Conservation (phyloP, 2,113 vertebrate genomes). For the Oostethus manadensis region DNA sequence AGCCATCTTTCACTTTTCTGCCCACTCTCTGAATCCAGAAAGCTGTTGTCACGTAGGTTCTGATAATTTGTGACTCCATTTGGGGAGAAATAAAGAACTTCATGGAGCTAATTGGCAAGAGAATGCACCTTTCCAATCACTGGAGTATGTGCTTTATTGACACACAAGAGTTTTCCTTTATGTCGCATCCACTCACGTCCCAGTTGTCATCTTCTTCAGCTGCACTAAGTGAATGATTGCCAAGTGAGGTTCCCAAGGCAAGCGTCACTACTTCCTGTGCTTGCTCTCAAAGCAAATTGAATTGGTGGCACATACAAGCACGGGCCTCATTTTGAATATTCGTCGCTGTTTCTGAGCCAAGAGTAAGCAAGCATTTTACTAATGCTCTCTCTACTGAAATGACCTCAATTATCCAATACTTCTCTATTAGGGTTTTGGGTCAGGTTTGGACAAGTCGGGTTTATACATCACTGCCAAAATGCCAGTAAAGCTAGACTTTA, state of each 20-base stretch:
- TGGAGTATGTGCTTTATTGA: neutral
- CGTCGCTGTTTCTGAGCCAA: neutral
- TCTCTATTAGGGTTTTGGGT: neutral
- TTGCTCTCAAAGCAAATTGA: conserved; percentile 15
- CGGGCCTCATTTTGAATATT: conserved; percentile 3
- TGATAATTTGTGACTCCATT: no score
- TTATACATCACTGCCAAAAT: neutral
- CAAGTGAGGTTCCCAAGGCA: conserved; percentile 37
- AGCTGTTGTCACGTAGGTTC: neutral
- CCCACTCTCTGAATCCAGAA: neutral
- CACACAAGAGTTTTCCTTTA: conserved; percentile 1
- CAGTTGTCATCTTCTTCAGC: conserved; percentile 17
- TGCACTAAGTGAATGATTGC: conserved; percentile 31
- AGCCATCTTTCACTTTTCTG: conserved; percentile 2
- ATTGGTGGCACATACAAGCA: neutral
- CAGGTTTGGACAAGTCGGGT: neutral
- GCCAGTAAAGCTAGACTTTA: neutral
- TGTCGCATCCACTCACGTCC: no score
- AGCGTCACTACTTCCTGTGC: conserved; percentile 11
- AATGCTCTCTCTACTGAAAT: neutral
- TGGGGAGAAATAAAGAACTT: neutral
- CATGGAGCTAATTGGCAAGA: neutral
- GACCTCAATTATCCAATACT: neutral
- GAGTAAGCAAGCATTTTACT: neutral
- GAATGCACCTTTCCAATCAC: neutral